Conservation (phyloP, 2,113 vertebrate species). For the Strix aluco region DNA sequence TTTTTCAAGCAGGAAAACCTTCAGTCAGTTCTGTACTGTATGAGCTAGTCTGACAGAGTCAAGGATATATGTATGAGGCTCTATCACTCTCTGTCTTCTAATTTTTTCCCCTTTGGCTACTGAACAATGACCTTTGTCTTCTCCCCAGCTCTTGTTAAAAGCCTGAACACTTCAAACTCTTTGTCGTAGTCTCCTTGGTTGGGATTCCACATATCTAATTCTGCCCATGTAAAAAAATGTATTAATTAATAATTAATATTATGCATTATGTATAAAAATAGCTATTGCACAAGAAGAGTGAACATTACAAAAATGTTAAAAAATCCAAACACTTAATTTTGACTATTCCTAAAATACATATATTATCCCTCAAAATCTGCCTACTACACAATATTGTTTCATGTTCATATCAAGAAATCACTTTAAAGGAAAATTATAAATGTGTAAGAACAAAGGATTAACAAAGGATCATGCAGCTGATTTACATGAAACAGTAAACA, state of each 20-base stretch:
- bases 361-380: background rate
- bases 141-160: background rate
- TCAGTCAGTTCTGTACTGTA: background rate
- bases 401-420: background rate
- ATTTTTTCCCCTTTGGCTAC: background rate
- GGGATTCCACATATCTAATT: background rate
- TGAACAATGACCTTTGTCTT: background rate
- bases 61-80: background rate
- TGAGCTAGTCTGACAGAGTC: background rate
- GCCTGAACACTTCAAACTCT: background rate
- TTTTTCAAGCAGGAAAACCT: background rate
- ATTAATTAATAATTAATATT: background rate
- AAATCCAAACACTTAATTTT: background rate
- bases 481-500: background rate
- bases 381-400: background rate
- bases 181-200: background rate
- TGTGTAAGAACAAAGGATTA: background rate
- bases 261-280: background rate
- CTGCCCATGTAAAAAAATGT: background rate
- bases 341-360: background rate
- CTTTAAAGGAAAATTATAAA: background rate
- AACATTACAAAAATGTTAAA: background rate
- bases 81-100: background rate
- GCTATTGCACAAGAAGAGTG: background rate
- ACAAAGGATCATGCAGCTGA: background rate